A percentile compares a stretch with the other conserved stretches of the same genome.
Evolutionary conservation across 2,888 invertebrate species (phyloP).

Genomic region (Cantharis rufa): DNA sequence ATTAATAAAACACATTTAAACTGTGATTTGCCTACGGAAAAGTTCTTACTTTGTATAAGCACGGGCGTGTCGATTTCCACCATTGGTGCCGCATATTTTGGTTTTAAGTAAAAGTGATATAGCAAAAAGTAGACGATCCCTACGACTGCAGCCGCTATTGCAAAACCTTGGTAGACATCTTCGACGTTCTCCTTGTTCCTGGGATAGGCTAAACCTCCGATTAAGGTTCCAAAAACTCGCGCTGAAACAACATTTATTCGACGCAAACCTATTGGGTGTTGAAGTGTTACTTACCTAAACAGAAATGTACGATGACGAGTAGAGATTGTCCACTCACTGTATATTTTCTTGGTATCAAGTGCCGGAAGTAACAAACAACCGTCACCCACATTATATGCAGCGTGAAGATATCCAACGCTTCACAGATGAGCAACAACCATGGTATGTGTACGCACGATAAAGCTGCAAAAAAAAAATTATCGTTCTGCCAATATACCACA

Average conservation of each 20-base stretch:
- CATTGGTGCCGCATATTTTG: conserved; percentile 67
- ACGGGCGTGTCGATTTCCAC: conserved; percentile 65
- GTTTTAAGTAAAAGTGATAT: conserved; percentile 76
- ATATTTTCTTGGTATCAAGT: conserved; percentile 75
- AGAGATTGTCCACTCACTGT: conserved; percentile 79
- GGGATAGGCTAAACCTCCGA: conserved; percentile 60
- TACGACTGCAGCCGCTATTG: conserved; percentile 66
- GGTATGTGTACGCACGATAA: conserved; percentile 63
- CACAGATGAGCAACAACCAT: conserved; percentile 70
- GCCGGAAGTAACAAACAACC: conserved; percentile 78
- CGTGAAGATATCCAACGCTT: conserved; percentile 75
- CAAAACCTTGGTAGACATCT: conserved; percentile 67
- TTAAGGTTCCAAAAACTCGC: conserved; percentile 72
- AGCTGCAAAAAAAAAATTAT: conserved; percentile 52
- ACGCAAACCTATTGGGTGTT: not conserved
- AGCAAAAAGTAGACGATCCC: conserved; percentile 71
- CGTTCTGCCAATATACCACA: conserved; percentile 2
- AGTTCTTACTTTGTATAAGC: conserved; percentile 64
- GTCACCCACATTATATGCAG: conserved; percentile 80
- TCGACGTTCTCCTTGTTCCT: conserved; percentile 53
- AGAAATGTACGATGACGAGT: conserved; percentile 79
- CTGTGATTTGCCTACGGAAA: not conserved
- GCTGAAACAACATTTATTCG: conserved; percentile 57
- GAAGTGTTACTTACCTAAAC: conserved; percentile 61
- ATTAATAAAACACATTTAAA: conserved; percentile 28